These are phyloP conservation scores for Eucera pruinosa DNA, from an alignment of 2,888 invertebrate species.

Conservation along the genomic window DNA sequence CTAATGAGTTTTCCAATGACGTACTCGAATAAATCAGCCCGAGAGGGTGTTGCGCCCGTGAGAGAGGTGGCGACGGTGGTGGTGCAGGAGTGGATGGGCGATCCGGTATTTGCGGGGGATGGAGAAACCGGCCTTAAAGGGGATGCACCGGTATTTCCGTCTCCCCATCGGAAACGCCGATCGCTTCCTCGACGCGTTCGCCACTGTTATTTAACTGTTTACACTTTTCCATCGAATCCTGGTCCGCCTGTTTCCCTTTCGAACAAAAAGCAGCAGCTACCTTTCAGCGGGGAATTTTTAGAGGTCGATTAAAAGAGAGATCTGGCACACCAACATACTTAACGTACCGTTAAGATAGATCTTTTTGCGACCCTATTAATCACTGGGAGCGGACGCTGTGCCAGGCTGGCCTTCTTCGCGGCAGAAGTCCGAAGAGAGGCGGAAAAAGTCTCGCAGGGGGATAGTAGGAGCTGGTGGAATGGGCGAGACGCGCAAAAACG, in stretches of 20 bases:
- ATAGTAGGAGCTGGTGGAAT: not conserved
- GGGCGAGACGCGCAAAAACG: not conserved
- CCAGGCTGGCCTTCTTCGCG: not conserved
- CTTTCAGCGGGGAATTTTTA: too few species aligned
- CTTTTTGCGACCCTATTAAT: not conserved
- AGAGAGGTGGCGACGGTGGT: conserved; percentile 35
- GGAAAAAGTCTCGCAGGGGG: not conserved
- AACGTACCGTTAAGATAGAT: not conserved
- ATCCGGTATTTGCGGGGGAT: conserved; percentile 55
- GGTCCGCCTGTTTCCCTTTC: not conserved
- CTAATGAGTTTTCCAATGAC: conserved; percentile 41
- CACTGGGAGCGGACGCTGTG: not conserved
- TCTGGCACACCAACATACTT: not conserved
- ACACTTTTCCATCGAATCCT: not conserved
- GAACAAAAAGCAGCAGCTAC: not conserved
- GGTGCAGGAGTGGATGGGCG: conserved; percentile 53
- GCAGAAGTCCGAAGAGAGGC: not conserved
- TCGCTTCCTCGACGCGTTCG: not conserved
- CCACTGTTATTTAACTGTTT: not conserved
- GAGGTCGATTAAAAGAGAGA: too few species aligned
- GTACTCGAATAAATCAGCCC: conserved; percentile 47
- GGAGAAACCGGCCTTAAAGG: conserved; percentile 62
- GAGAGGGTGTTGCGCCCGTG: conserved; percentile 17
- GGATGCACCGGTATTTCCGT: conserved; percentile 56
- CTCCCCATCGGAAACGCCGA: conserved; percentile 5